Conservation (phyloP, 2,888 invertebrate genomes). For the Tiphia femorata region DNA sequence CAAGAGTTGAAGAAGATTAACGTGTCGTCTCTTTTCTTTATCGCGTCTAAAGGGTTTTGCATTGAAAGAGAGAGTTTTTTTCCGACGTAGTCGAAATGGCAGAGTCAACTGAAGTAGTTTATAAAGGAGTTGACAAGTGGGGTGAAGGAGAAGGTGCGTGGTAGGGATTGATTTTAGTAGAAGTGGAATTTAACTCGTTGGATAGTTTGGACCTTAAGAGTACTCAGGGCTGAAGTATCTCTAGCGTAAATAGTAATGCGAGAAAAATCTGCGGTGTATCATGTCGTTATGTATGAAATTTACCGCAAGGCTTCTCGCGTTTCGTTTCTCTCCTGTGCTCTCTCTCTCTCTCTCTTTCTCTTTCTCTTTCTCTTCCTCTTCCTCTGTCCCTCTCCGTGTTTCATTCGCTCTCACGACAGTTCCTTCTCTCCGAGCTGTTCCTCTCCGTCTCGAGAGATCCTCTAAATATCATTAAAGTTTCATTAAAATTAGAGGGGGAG, state of each 20-base stretch:
- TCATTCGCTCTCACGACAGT: neutral
- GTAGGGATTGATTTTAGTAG: too few relatives aligned
- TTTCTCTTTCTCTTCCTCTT: neutral
- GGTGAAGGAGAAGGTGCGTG: too few relatives aligned
- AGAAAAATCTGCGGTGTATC: conserved; percentile 27
- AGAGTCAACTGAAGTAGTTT: too few relatives aligned
- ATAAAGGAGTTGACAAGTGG: too few relatives aligned
- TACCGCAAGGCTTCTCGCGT: too few relatives aligned
- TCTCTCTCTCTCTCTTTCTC: neutral
- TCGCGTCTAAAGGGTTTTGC: too few relatives aligned
- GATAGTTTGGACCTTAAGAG: too few relatives aligned
- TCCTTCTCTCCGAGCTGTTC: neutral
- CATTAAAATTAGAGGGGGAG: conserved; percentile 43
- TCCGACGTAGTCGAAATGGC: too few relatives aligned
- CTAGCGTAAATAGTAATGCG: conserved; percentile 7
- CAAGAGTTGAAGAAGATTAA: too few relatives aligned
- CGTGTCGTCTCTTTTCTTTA: too few relatives aligned
- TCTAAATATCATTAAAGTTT: conserved; percentile 48
- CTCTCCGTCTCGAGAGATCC: conserved; percentile 28
- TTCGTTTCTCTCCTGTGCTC: neutral
- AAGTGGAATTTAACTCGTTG: too few relatives aligned
- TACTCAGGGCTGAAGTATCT: neutral
- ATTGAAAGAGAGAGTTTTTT: too few relatives aligned
- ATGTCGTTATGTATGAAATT: conserved; percentile 27
- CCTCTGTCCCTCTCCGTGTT: conserved; percentile 10